phyloP scores from a whole-genome alignment of 2,113 vertebrate species.

The Falco punctatus region DNA sequence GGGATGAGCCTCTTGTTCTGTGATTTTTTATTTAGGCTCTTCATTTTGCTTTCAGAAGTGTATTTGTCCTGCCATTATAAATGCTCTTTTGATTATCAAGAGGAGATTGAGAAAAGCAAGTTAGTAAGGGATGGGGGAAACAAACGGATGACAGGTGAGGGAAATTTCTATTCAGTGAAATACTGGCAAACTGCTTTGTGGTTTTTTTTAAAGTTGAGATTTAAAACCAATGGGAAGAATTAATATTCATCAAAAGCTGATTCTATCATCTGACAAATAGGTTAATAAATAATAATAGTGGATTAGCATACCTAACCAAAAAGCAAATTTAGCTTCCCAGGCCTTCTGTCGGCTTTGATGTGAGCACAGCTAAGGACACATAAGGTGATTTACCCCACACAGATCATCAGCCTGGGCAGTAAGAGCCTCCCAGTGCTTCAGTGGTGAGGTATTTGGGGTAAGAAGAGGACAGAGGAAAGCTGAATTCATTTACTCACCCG shows the following conservation, averaged over 20 bases:
- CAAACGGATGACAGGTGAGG: conserved; percentile 12
- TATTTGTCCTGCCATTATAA: conserved; percentile 65
- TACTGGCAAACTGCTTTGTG: neutral
- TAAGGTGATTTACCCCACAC: neutral
- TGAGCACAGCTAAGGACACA: accelerated
- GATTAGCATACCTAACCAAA: neutral
- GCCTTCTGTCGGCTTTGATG: accelerated
- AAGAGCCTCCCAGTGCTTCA: neutral
- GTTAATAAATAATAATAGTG: neutral
- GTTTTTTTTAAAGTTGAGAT: neutral
- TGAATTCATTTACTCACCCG: neutral
- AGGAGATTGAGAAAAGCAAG: neutral
- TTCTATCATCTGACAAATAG: neutral
- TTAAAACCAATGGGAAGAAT: neutral
- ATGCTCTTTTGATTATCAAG: conserved; percentile 57
- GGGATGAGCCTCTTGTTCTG: conserved; percentile 70
- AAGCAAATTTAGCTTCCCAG: neutral
- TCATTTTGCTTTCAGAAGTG: conserved; percentile 70
- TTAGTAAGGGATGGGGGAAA: neutral
- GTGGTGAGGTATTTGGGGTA: accelerated
- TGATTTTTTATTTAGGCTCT: conserved; percentile 76
- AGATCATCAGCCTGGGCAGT: neutral
- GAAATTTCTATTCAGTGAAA: conserved; percentile 8
- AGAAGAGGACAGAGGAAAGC: neutral
- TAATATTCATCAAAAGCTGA: neutral